These are phyloP conservation scores for Drosophila lacertosa DNA, from an alignment of 1,140 invertebrate species.

Conservation along the genomic window DNA sequence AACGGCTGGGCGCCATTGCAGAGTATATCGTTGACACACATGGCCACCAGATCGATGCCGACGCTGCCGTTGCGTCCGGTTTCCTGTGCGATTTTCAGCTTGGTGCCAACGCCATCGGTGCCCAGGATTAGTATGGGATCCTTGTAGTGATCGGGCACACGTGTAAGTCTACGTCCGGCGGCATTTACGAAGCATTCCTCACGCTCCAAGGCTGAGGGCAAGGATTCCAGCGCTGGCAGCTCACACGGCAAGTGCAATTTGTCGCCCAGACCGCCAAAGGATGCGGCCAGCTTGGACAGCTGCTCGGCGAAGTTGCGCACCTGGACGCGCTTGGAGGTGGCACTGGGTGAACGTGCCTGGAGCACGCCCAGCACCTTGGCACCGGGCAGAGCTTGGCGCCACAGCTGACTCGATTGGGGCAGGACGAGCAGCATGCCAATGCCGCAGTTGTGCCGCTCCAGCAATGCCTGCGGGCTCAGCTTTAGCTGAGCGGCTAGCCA, in stretches of 20 bases:
- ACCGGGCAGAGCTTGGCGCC: constrained; percentile 55
- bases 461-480: constrained; percentile 90
- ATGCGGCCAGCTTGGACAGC: constrained; percentile 38
- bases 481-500: constrained; percentile 87
- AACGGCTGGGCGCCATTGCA: constrained; percentile 97
- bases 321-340: constrained; percentile 18
- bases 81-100: constrained; percentile 96
- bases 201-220: background rate
- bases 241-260: constrained; percentile 25
- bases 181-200: constrained; percentile 57
- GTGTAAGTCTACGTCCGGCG: constrained; percentile 54
- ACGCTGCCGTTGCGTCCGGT: constrained; percentile 91
- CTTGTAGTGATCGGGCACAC: constrained; percentile 85
- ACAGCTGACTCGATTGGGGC: constrained; percentile 53
- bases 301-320: constrained; percentile 73
- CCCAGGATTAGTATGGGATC: constrained; percentile 96
- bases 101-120: constrained; percentile 98
- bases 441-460: constrained; percentile 96
- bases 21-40: constrained; percentile 99
- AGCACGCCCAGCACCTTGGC: constrained; percentile 73
- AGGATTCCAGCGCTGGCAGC: constrained; percentile 12
- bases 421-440: constrained; percentile 94
- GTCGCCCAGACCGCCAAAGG: constrained; percentile 49
- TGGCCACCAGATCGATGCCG: constrained; percentile 98
- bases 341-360: constrained; percentile 17